Percentiles rank a stretch among this genome's conserved stretches.
Conservation (phyloP, 2,888 invertebrate genomes). For the Heliconius charithonia region DNA sequence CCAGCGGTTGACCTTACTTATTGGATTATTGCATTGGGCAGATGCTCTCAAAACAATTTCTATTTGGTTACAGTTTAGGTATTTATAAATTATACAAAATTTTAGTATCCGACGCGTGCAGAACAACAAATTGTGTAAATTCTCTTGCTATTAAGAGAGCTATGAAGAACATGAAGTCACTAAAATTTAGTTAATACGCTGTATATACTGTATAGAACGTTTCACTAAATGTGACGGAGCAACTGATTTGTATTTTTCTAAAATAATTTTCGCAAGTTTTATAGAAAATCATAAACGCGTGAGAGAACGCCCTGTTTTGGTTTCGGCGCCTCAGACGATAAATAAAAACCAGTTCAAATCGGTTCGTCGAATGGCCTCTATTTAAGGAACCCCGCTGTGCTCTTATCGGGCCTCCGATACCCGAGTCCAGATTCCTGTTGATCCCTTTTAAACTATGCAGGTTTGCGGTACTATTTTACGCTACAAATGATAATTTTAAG, state of each 20-base stretch:
- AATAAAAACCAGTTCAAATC: conserved; percentile 74
- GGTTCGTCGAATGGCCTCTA: conserved; percentile 75
- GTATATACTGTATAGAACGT: conserved; percentile 22
- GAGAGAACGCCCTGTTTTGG: conserved; percentile 58
- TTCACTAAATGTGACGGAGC: background rate
- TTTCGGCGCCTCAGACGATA: conserved; percentile 61
- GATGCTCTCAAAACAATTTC: conserved; percentile 68
- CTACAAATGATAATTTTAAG: background rate
- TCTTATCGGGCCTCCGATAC: conserved; percentile 65
- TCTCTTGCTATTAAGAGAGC: conserved; percentile 37
- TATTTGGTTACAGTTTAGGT: conserved; percentile 57
- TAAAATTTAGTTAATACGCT: conserved; percentile 39
- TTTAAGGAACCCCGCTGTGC: conserved; percentile 74
- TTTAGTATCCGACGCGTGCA: conserved; percentile 40
- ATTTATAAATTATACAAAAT: conserved; percentile 19
- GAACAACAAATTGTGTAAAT: conserved; percentile 43
- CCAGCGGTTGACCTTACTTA: conserved; percentile 66
- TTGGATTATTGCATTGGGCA: conserved; percentile 75
- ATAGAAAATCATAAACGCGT: conserved; percentile 55
- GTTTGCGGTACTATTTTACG: conserved; percentile 38
- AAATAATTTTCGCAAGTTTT: conserved; percentile 45
- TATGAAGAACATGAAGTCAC: background rate
- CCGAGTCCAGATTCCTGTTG: conserved; percentile 47
- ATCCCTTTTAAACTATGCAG: conserved; percentile 40
- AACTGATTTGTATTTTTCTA: background rate